Evolutionary conservation across 2,888 invertebrate genomes (phyloP).

Genomic region (Gari tellinella): DNA sequence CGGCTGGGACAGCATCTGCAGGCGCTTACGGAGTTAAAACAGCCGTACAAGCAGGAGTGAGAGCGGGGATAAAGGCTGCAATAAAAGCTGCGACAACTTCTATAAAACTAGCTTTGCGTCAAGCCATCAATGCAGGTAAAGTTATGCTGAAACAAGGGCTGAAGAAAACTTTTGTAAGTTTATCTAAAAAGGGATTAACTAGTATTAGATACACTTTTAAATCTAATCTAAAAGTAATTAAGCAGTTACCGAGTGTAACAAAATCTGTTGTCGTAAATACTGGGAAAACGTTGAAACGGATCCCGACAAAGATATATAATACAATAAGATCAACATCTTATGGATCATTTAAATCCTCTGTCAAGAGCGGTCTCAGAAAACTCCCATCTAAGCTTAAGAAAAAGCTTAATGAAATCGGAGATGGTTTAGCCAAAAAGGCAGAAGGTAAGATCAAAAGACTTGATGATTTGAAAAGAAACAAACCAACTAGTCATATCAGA

Average conservation of each 20-base stretch:
- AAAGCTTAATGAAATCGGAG: background rate
- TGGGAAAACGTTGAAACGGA: background rate
- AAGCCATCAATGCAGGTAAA: too few species aligned
- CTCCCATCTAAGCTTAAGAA: background rate
- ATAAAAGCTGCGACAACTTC: conserved; percentile 21
- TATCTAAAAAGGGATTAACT: conserved; percentile 3
- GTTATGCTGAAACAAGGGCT: too few species aligned
- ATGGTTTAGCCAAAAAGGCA: conserved; percentile 4
- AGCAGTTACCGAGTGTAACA: background rate
- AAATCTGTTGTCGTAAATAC: background rate
- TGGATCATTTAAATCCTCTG: background rate
- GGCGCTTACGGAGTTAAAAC: conserved; percentile 24
- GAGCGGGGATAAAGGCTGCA: conserved; percentile 23
- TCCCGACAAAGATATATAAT: background rate
- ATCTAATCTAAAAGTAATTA: background rate
- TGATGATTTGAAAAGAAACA: conserved; percentile 2
- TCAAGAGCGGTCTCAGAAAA: background rate
- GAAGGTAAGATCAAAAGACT: conserved; percentile 2
- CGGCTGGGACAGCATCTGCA: conserved; percentile 16
- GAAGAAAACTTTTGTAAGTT: conserved; percentile 2
- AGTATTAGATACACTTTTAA: background rate
- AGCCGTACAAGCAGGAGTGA: conserved; percentile 22
- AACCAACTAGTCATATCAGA: background rate
- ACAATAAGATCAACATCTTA: too few species aligned
- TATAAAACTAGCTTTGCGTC: conserved; percentile 3